phyloP scores from a whole-genome alignment of 2,113 vertebrate species.

The Planiliza haematocheilus region DNA sequence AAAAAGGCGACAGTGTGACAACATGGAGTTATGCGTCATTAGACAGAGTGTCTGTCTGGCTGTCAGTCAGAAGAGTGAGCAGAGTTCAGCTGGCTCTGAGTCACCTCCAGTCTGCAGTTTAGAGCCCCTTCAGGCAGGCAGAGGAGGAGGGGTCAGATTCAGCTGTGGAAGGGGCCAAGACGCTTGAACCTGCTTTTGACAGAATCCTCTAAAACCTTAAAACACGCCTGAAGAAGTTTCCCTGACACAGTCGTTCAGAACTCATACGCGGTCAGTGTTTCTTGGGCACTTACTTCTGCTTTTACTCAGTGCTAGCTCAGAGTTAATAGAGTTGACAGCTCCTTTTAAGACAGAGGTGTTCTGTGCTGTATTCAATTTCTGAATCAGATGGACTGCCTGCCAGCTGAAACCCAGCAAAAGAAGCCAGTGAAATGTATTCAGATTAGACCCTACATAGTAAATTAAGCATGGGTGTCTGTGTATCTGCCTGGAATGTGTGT shows the following conservation, averaged over 20 bases:
- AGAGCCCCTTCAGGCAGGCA: constrained; percentile 44
- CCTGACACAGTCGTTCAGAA: neutral
- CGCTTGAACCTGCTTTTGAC: constrained; percentile 50
- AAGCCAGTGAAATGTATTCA: too few relatives aligned
- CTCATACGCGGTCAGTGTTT: too few relatives aligned
- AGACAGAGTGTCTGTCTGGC: constrained; percentile 52
- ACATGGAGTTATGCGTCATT: constrained; percentile 54
- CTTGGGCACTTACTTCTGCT: too few relatives aligned
- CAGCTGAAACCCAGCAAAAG: too few relatives aligned
- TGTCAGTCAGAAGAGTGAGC: constrained; percentile 51
- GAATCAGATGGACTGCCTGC: neutral
- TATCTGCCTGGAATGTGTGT: too few relatives aligned
- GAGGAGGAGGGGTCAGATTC: constrained; percentile 4
- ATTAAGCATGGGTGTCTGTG: too few relatives aligned
- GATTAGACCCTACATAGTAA: too few relatives aligned
- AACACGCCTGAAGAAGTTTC: constrained; percentile 30
- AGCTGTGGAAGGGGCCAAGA: constrained; percentile 21
- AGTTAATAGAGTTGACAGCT: neutral
- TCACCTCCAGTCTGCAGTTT: constrained; percentile 51
- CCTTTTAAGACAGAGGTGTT: neutral
- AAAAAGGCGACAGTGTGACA: constrained; percentile 32
- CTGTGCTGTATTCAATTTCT: neutral
- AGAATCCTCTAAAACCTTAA: constrained; percentile 39
- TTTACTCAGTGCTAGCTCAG: too few relatives aligned
- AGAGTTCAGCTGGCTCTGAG: constrained; percentile 55